Evolutionary conservation across 2,888 invertebrate genomes (phyloP), one percentile per base, ranked within the genome.

Genomic region (Pegoplata infirma): DNA sequence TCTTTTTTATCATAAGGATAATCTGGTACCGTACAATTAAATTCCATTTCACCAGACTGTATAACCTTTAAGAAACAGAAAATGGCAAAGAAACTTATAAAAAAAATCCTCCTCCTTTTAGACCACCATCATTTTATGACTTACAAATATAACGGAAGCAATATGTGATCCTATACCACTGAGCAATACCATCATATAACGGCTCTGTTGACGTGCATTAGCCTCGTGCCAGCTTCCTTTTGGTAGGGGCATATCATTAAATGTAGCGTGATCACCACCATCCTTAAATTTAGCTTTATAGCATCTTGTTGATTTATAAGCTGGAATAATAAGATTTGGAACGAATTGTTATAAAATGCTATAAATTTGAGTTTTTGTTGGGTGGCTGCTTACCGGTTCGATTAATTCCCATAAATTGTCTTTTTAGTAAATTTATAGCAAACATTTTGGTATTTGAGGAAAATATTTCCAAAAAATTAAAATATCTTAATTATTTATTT

Each of bases 231-330:
- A 80, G 36, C 59, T 14, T 6, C 80, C 76, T 40, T 73, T 8
- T 2, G 80, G 80, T 64, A 80, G 46, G 44, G 80, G 80, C 44
- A 76, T 0, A 19, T 80, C 80, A 68, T 73, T 80, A 5, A 76
- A 64, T 3, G 80, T 80, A 12, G 80, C 23, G 49, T 76, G 61
- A 36, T 66, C 72, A 1, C 80, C 76, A 28, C 80, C 80, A 49
- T 80, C 76, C 21, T 76, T 73, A 47, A 76, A 80, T 73, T 59
- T 68, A 2, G 76, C 44, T 14, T 68, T 64, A 0, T 14, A 8
- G 8, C 19, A 40, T n/a, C n/a, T n/a, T 4, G 44, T 14, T 12
- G 64, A 46, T 14, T n/a, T 40, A 10, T 8, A 36, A 19, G 49
- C 79, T 79, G 10, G 8, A 14, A 12, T 5, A 25, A 14, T 14